Evolutionary conservation across 2,888 invertebrate species (phyloP).

Genomic region (Galeruca laticollis): DNA sequence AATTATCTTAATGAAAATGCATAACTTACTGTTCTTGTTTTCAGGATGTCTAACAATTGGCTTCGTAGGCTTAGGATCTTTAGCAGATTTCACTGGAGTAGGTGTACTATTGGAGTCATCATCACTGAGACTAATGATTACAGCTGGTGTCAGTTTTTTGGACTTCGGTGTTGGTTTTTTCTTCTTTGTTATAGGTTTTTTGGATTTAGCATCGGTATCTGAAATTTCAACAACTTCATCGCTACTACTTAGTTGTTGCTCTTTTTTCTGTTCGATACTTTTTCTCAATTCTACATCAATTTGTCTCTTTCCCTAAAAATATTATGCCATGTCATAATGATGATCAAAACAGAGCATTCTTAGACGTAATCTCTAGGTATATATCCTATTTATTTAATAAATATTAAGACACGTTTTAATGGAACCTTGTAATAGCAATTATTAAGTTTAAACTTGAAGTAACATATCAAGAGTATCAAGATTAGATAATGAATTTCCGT

Average conservation of each 20-base stretch:
- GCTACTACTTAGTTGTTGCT: conserved; percentile 66
- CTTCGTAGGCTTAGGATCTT: conserved; percentile 29
- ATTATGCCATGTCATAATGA: conserved; percentile 24
- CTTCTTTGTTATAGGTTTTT: conserved; percentile 53
- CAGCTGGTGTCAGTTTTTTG: conserved; percentile 44
- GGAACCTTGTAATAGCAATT: no score
- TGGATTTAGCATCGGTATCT: conserved; percentile 46
- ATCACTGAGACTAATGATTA: conserved; percentile 31
- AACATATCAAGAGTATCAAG: no score
- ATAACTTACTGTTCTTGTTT: conserved; percentile 51
- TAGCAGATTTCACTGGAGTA: conserved; percentile 24
- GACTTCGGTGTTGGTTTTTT: conserved; percentile 42
- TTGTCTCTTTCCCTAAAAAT: conserved; percentile 55
- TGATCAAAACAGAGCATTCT: no score
- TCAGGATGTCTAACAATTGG: conserved; percentile 47
- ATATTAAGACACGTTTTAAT: no score
- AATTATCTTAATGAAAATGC: not conserved
- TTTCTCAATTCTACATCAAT: conserved; percentile 60
- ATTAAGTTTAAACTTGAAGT: no score
- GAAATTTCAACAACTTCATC: conserved; percentile 64
- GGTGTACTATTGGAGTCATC: conserved; percentile 41
- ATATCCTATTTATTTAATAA: no score
- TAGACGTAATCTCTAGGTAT: no score
- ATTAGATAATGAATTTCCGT: no score
- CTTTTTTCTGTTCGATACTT: conserved; percentile 70